phyloP scores from a whole-genome alignment of 2,888 invertebrate species.

The Heliconius charithonia region DNA sequence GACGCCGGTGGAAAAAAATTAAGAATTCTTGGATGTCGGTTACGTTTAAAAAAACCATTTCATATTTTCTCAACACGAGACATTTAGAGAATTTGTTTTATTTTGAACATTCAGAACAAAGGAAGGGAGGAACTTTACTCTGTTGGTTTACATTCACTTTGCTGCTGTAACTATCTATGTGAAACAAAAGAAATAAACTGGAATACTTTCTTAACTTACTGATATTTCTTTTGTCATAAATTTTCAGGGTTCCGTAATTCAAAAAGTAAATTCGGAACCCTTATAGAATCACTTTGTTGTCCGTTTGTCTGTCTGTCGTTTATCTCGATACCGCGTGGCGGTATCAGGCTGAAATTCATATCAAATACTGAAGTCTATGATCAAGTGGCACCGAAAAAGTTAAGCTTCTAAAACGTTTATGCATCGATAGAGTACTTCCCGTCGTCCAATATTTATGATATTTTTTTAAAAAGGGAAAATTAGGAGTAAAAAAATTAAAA shows the following conservation, averaged over 20 bases:
- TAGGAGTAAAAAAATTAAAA: too few species aligned
- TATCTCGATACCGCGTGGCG: too few species aligned
- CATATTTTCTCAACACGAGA: constrained; percentile 36
- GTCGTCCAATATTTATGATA: too few species aligned
- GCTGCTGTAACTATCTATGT: constrained; percentile 24
- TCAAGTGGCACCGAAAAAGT: too few species aligned
- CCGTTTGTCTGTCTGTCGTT: too few species aligned
- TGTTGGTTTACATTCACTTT: constrained; percentile 22
- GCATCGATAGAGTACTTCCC: too few species aligned
- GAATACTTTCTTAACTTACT: not conserved
- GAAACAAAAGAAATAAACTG: constrained; percentile 22
- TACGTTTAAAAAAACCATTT: constrained; percentile 38
- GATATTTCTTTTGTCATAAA: not conserved
- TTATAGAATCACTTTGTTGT: too few species aligned
- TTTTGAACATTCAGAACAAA: constrained; percentile 21
- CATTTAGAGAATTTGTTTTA: constrained; percentile 33
- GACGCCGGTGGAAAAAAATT: constrained; percentile 13
- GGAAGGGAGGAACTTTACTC: not conserved
- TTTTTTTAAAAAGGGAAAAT: too few species aligned
- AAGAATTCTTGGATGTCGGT: constrained; percentile 32
- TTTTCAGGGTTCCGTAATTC: not conserved
- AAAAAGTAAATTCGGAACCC: too few species aligned
- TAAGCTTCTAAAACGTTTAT: too few species aligned
- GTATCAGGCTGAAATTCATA: too few species aligned
- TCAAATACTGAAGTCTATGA: too few species aligned